Evolutionary conservation across 92 coral and sea anemone species (phyloP).

Genomic region (Umimayanthus chanpuru): DNA sequence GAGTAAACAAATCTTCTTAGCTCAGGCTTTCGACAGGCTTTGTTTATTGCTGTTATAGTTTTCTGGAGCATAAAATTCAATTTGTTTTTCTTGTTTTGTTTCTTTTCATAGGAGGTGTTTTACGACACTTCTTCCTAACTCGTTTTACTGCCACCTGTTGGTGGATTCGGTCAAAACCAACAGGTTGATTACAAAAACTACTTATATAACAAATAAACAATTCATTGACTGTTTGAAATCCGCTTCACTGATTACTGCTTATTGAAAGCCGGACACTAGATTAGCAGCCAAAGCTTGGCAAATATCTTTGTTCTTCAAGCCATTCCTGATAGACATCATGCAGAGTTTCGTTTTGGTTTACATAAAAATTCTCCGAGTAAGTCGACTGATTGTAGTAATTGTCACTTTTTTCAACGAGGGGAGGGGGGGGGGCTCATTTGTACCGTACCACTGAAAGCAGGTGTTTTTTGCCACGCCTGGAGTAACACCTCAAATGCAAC

Average conservation of each 20-base stretch:
- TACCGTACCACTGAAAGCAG: not conserved
- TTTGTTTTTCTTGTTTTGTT: not conserved
- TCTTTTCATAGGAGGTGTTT: not conserved
- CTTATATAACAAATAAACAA: not conserved
- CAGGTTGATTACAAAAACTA: conserved; percentile 19
- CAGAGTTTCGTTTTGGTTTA: not conserved
- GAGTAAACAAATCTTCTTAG: not conserved
- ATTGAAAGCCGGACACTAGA: not conserved
- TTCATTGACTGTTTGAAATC: conserved; percentile 8
- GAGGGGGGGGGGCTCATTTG: not conserved
- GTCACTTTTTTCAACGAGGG: not conserved
- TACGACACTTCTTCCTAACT: not conserved
- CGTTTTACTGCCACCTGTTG: not conserved
- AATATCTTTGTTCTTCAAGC: not conserved
- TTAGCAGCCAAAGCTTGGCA: not conserved
- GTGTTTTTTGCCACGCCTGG: conserved; percentile 21
- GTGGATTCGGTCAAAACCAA: not conserved
- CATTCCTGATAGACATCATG: not conserved
- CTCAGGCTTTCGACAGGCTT: too few species aligned
- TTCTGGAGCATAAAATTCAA: conserved; percentile 1
- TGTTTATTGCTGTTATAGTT: not conserved
- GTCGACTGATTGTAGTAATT: not conserved
- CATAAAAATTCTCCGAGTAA: not conserved
- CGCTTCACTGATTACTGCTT: conserved; percentile 1
- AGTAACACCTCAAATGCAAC: not conserved